phyloP scores from a whole-genome alignment of 2,797 vertebrate genomes.

The Kryptolebias ocellatus region DNA sequence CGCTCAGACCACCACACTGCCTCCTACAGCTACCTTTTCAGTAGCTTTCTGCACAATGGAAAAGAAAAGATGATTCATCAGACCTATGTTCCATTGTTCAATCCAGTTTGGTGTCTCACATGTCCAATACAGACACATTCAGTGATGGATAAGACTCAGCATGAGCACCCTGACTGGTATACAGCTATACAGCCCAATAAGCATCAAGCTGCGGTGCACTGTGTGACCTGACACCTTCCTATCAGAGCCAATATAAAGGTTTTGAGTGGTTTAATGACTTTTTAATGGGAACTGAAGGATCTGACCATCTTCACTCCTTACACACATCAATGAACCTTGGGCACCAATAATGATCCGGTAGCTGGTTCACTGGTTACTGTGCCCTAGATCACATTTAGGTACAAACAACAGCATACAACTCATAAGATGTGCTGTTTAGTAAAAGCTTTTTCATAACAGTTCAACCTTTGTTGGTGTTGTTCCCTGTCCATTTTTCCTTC shows the following conservation, averaged over 20 bases:
- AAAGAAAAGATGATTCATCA: constrained; percentile 5
- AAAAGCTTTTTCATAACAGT: neutral
- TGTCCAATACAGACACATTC: constrained; percentile 2
- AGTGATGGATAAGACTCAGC: constrained; percentile 5
- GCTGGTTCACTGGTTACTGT: neutral
- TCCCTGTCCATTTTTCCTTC: too few species aligned
- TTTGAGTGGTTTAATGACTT: constrained; percentile 6
- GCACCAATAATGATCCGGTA: neutral
- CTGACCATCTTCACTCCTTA: neutral
- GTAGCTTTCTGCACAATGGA: neutral
- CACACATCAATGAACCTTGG: constrained; percentile 13
- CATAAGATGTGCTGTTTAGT: constrained; percentile 1
- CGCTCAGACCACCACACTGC: neutral
- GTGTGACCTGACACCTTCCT: constrained; percentile 14
- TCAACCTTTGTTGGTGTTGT: neutral
- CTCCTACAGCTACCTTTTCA: neutral
- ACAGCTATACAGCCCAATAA: constrained; percentile 6
- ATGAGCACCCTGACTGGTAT: neutral
- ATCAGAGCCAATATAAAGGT: neutral
- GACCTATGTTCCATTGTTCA: constrained; percentile 1
- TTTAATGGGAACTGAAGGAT: constrained; percentile 3
- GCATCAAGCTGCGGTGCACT: neutral
- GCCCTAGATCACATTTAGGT: neutral
- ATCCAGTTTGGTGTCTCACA: constrained; percentile 1
- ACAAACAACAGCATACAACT: neutral